Conservation (phyloP, 2,888 invertebrate species). For the Agrypnus murinus region DNA sequence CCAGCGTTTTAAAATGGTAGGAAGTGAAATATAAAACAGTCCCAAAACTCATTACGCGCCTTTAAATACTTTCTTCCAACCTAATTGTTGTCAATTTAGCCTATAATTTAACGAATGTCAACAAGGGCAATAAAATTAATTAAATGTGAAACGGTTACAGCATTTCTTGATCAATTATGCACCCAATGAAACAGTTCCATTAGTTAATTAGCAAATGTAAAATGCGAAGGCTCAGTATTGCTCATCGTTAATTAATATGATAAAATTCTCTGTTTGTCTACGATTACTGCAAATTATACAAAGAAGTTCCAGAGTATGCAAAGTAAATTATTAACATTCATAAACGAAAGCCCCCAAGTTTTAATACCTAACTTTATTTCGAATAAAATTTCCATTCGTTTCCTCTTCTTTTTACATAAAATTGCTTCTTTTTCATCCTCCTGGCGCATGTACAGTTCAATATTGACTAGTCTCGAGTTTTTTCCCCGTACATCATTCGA, state of each 20-base stretch:
- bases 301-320: conserved; percentile 67
- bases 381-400: conserved; percentile 71
- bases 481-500: conserved; percentile 56
- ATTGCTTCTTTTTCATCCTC: conserved; percentile 66
- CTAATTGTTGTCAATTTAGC: conserved; percentile 56
- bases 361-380: conserved; percentile 70
- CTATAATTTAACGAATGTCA: conserved; percentile 60
- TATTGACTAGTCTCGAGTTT: conserved; percentile 63
- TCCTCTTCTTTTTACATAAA: conserved; percentile 67
- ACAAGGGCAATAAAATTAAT: conserved; percentile 63
- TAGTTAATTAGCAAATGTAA: conserved; percentile 62
- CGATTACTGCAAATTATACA: conserved; percentile 68
- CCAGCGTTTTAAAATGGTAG: conserved; percentile 24
- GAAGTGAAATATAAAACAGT: conserved; percentile 41
- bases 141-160: conserved; percentile 59
- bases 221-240: conserved; percentile 56
- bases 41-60: conserved; percentile 45
- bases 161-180: conserved; percentile 59
- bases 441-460: conserved; percentile 66
- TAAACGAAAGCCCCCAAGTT: conserved; percentile 69
- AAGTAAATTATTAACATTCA: conserved; percentile 72
- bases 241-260: conserved; percentile 64
- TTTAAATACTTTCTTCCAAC: conserved; percentile 50
- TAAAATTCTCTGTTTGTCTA: conserved; percentile 65
- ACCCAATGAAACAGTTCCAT: conserved; percentile 60